Evolutionary conservation across 1,140 invertebrate genomes (phyloP), one percentile per base, ranked within the genome.

Genomic region (Leucophenga varia): DNA sequence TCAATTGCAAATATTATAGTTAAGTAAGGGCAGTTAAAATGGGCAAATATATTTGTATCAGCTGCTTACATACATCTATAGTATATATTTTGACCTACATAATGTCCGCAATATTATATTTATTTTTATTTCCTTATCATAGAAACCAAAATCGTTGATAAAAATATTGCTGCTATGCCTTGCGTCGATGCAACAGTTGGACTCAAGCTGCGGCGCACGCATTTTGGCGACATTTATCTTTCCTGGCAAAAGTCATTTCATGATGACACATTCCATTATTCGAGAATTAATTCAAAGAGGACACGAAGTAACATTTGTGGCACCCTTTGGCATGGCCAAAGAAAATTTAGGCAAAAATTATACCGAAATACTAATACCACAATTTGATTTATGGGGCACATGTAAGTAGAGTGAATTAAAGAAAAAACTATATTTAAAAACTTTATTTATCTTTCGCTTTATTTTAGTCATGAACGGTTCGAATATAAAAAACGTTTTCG

Each of bases 211-310:
- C 1, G 45, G 58, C 1, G 43, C 54, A 2, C 58, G 54, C 2
- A 73, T 73, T 10, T 28, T 73, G 25, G 70, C 70, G 0, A 44
- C 59, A 1, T 73, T 64, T 28, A 39, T 67, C 16, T 73, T 73
- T 46, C 70, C 70, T 2, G 64, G 57, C 6, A 73, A 60, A 13
- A 73, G 70, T 30, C 70, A 73, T 35, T 73, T 57, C 1, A 70
- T 64, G 63, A 71, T 73, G 55, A 55, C 55, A 1, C 53, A 54
- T 41, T 52, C 69, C 2, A 19, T 72, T 10, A 58, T 72, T n/a
- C 49, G 44, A 17, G 64, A 69, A 17, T 35, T 72, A 10, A 45
- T 70, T 7, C 32, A 54, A 2, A 44, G 55, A 1, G 69, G 69
- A 7, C 64, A 73, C 31, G 59, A 73, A 32, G 31, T 67, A 9